phyloP scores from a whole-genome alignment of 2,113 vertebrate genomes.

The Ginglymostoma cirratum region DNA sequence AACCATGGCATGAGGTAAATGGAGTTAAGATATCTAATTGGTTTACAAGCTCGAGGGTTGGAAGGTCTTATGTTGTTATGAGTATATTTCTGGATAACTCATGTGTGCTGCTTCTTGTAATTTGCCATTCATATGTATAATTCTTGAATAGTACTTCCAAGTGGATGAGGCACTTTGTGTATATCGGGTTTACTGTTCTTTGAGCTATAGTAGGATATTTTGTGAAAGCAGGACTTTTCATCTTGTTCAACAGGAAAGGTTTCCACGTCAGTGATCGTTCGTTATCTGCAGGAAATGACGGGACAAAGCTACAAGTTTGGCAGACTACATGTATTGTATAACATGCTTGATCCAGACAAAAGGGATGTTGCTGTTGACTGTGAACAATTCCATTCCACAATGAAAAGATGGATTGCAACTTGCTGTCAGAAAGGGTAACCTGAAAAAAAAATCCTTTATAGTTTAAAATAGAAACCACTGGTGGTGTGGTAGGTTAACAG shows the following conservation, averaged over 20 bases:
- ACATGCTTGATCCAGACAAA: background rate
- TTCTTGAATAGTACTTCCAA: background rate
- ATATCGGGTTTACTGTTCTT: background rate
- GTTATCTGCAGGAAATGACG: conserved; percentile 11
- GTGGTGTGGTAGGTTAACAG: background rate
- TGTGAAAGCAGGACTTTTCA: background rate
- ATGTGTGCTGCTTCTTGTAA: background rate
- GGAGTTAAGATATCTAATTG: background rate
- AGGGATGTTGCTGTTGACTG: background rate
- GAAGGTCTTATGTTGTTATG: background rate
- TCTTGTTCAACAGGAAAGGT: background rate
- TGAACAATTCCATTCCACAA: background rate
- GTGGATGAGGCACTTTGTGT: background rate
- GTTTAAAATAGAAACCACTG: background rate
- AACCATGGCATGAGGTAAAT: background rate
- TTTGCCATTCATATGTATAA: background rate
- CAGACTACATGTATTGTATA: background rate
- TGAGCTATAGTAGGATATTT: background rate
- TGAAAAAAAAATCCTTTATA: background rate
- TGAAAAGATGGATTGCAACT: conserved; percentile 24
- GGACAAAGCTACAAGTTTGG: background rate
- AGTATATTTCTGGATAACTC: background rate
- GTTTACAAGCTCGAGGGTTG: background rate
- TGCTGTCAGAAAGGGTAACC: conserved; percentile 29
- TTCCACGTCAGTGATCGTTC: background rate